These are phyloP conservation scores for Hydra vulgaris DNA, from an alignment of 30 jellyfish, hydroid and myxozoan genomes.

Conservation along the genomic window DNA sequence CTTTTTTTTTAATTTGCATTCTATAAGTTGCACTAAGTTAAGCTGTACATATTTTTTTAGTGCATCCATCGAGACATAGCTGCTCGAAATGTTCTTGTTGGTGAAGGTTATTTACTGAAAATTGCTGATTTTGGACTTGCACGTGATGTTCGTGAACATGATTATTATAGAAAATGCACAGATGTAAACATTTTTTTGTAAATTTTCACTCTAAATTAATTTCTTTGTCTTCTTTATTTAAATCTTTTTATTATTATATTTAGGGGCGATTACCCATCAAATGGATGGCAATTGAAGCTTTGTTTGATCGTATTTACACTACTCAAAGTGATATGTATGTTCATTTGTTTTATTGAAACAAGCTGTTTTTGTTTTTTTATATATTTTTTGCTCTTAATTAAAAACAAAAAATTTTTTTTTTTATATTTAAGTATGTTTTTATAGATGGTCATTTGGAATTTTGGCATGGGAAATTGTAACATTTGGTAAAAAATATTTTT, in stretches of 20 bases:
- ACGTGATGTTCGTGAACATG: conserved; percentile 75
- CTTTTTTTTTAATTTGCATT: background rate
- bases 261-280: conserved; percentile 90
- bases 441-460: conserved; percentile 86
- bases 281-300: conserved; percentile 98
- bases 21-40: background rate
- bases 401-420: no score
- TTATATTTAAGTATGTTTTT: no score
- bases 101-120: conserved; percentile 60
- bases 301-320: conserved; percentile 91
- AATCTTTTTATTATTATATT: background rate
- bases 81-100: conserved; percentile 83
- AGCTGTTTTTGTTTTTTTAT: background rate
- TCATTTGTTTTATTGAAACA: no score
- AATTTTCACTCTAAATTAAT: background rate
- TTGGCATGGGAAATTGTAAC: conserved; percentile 81
- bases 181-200: conserved; percentile 29
- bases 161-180: conserved; percentile 77
- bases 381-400: no score
- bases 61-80: conserved; percentile 97
- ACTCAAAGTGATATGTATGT: conserved; percentile 89
- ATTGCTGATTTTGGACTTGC: conserved; percentile 98
- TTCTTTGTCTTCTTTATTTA: no score
- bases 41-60: conserved; percentile 8
- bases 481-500: conserved; percentile 20